Percentiles rank a stretch among this genome's conserved stretches.
phyloP scores from a whole-genome alignment of 2,113 vertebrate genomes.

The Prochilodus magdalenae region DNA sequence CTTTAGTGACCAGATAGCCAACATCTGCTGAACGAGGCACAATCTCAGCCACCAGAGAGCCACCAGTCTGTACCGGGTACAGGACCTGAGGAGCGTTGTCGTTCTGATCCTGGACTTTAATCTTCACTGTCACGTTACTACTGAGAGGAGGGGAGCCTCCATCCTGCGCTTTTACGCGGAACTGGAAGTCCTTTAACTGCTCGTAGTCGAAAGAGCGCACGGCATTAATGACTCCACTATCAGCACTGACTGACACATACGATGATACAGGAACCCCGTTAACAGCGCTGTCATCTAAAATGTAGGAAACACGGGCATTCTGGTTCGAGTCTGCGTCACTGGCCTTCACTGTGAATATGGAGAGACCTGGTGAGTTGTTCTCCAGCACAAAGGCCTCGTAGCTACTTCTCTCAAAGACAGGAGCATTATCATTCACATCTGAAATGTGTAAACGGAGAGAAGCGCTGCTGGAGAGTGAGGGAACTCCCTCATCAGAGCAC shows the following conservation, averaged over 20 bases:
- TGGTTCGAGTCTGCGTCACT: conserved; percentile 73
- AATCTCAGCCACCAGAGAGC: no score
- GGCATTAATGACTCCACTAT: conserved; percentile 80
- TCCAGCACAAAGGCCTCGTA: conserved; percentile 73
- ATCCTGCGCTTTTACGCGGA: conserved; percentile 60
- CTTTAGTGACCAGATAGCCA: conserved; percentile 73
- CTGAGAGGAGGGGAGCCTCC: conserved; percentile 62
- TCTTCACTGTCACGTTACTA: neutral
- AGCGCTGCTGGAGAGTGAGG: conserved; percentile 69
- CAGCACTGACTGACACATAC: conserved; percentile 83
- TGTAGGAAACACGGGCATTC: conserved; percentile 83
- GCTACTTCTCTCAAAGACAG: conserved; percentile 73
- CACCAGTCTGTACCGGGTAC: no score
- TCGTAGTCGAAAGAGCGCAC: conserved; percentile 84
- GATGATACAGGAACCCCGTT: conserved; percentile 75
- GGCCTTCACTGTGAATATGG: conserved; percentile 72
- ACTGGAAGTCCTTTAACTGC: conserved; percentile 74
- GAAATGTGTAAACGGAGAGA: conserved; percentile 74
- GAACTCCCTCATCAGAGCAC: conserved; percentile 71
- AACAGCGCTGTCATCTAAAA: conserved; percentile 73
- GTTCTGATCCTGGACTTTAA: no score
- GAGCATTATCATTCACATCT: conserved; percentile 77
- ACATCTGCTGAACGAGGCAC: conserved; percentile 65
- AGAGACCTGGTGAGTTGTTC: conserved; percentile 73
- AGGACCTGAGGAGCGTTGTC: no score